Evolutionary conservation across 2,888 invertebrate genomes (phyloP).

Genomic region (Marasmarcha lunaedactyla): DNA sequence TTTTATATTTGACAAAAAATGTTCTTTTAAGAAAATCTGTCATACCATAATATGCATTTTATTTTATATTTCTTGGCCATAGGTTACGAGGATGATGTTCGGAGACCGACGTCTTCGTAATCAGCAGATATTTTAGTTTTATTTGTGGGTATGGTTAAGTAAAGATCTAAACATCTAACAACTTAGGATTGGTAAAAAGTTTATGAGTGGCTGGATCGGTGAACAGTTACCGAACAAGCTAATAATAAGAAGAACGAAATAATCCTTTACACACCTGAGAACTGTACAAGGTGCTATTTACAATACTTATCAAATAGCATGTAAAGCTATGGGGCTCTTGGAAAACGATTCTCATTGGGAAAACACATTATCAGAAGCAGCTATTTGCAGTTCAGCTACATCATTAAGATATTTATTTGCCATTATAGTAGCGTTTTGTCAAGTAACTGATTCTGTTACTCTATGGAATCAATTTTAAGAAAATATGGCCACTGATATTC

Average conservation of each 20-base stretch:
- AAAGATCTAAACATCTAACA: too few relatives aligned
- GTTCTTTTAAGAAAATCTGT: too few relatives aligned
- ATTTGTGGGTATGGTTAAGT: too few relatives aligned
- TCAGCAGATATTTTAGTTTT: too few relatives aligned
- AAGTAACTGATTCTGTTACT: slow-evolving; percentile 16
- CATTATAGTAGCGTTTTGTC: slow-evolving; percentile 18
- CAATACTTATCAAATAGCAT: slow-evolving; percentile 16
- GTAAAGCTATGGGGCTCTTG: too few relatives aligned
- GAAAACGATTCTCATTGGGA: slow-evolving; percentile 21
- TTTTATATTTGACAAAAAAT: too few relatives aligned
- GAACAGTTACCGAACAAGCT: slow-evolving; percentile 18
- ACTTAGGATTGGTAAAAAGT: too few relatives aligned
- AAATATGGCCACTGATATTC: slow-evolving; percentile 19
- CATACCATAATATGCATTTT: too few relatives aligned
- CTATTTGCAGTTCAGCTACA: slow-evolving; percentile 16
- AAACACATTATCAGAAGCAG: slow-evolving; percentile 20
- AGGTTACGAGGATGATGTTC: too few relatives aligned
- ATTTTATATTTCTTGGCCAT: too few relatives aligned
- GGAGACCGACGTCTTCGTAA: too few relatives aligned
- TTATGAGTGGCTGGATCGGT: slow-evolving; percentile 15
- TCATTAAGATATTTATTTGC: slow-evolving; percentile 20
- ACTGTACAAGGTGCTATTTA: slow-evolving; percentile 16
- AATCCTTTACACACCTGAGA: slow-evolving; percentile 22
- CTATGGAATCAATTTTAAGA: slow-evolving; percentile 19
- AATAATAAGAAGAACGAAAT: slow-evolving; percentile 21